These are phyloP conservation scores for Platyrinchus mystaceus DNA, from an alignment of 2,797 vertebrate genomes.

Conservation along the genomic window DNA sequence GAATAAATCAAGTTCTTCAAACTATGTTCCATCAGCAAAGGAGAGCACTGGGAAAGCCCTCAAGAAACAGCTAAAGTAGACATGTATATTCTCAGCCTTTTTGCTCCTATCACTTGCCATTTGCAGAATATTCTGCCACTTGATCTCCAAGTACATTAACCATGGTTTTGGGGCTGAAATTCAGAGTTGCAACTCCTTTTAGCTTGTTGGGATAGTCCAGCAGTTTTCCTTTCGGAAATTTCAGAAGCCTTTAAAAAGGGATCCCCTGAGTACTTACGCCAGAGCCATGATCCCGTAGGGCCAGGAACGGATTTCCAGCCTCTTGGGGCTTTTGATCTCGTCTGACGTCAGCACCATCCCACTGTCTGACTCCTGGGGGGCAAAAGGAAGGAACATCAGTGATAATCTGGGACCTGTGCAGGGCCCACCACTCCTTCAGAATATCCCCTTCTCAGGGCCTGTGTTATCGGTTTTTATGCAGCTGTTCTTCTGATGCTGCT, in stretches of 20 bases:
- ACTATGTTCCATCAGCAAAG: neutral
- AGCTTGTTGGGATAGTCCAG: neutral
- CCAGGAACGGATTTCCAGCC: conserved; percentile 83
- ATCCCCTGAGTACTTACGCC: conserved; percentile 79
- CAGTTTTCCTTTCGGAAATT: neutral
- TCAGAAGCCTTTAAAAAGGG: neutral
- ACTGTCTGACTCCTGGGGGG: conserved; percentile 85
- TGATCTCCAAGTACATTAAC: neutral
- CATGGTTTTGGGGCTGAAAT: neutral
- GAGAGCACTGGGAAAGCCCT: neutral
- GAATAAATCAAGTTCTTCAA: neutral
- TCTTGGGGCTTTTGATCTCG: conserved; percentile 86
- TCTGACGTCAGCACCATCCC: conserved; percentile 89
- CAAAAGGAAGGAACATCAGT: neutral
- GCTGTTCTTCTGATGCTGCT: neutral
- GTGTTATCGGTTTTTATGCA: neutral
- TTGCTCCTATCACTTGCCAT: neutral
- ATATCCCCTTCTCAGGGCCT: neutral
- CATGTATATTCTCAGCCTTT: neutral
- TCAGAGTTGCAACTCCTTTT: neutral
- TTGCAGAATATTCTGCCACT: neutral
- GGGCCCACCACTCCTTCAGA: neutral
- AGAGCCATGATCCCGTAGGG: conserved; percentile 90
- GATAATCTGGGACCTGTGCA: neutral
- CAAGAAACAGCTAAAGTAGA: neutral